phyloP scores from a whole-genome alignment of 2,797 vertebrate species.

The Muscicapa striata region DNA sequence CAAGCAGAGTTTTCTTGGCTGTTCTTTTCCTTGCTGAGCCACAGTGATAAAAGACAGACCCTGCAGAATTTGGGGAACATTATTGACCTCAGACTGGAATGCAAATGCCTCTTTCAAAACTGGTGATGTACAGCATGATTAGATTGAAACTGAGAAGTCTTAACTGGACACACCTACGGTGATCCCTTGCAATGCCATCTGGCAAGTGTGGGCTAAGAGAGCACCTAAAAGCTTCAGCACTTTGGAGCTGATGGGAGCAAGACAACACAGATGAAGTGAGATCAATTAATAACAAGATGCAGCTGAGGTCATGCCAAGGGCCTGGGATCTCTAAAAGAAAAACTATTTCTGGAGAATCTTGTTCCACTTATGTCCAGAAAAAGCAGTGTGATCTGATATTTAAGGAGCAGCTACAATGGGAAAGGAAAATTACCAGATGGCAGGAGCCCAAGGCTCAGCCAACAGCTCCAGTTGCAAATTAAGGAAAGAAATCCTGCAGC shows the following conservation, averaged over 20 bases:
- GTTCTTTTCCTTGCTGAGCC: neutral
- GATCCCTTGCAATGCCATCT: neutral
- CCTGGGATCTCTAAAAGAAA: neutral
- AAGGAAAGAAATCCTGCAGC: neutral
- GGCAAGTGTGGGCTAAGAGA: neutral
- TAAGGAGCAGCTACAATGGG: neutral
- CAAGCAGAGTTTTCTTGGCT: neutral
- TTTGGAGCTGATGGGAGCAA: neutral
- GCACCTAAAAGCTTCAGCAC: neutral
- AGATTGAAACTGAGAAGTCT: neutral
- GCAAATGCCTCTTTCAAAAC: neutral
- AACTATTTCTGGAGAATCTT: neutral
- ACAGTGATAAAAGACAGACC: neutral
- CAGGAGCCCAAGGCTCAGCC: neutral
- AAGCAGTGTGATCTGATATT: neutral
- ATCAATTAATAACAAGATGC: neutral
- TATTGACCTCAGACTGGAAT: neutral
- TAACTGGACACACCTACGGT: accelerated
- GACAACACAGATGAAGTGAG: neutral
- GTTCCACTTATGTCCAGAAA: neutral
- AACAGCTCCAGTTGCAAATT: neutral
- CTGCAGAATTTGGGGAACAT: neutral
- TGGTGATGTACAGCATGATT: neutral
- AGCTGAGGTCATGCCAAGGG: neutral
- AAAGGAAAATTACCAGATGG: neutral